Base-by-base conservation (phyloP, 2,113 vertebrate genomes). In the Lamprotornis superbus region DNA sequence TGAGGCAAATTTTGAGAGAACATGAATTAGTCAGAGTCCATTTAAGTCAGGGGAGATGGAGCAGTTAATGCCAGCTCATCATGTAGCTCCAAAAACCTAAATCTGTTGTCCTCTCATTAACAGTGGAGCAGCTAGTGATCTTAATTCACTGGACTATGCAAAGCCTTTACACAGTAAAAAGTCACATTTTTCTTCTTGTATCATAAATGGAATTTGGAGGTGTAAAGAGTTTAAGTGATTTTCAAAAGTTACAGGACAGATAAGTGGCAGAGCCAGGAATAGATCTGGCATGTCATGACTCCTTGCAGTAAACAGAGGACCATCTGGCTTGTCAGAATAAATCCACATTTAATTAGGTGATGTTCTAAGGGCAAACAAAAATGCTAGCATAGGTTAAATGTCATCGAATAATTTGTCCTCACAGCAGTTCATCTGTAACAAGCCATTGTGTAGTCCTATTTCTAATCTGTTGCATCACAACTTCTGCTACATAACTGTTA, bases 321-420 rank as follows among this genome's bases (percentile, higher is more conserved):
- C 76, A 94, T 93, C 79, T 97, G 94, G 50, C 64, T 83, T 93
- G 88, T 92, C 94, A 94, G 47, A 97, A 94, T 95, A 95, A 97
- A 95, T 90, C 81, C 88, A 92, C 73, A 74, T 92, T 90, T 94
- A 94, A 93, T 94, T 95, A 78, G 74, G 68, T 70, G 68, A 52
- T 81, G 68, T 81, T 97, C 71, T 92, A 59, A 96, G 86, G 85
- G 88, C 79, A 92, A 92, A 80, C 24, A 94, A 80, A 94, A 88
- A 74, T 90, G 86, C 63, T 68, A 92, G 4, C 79, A 55, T 59
- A 86, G 94, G 92, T 95, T 93, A 95, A 92, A 89, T 93, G 90
- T 86, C 92, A 63, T 44, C 63, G 94, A 86, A 93, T 73, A 80
- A 92, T 93, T 97, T 90, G 63, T 92, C 59, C 55, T 92, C 63